Conservation (phyloP, 37 sponge, comb jelly and placozoan genomes). For the Ianthella basta region DNA sequence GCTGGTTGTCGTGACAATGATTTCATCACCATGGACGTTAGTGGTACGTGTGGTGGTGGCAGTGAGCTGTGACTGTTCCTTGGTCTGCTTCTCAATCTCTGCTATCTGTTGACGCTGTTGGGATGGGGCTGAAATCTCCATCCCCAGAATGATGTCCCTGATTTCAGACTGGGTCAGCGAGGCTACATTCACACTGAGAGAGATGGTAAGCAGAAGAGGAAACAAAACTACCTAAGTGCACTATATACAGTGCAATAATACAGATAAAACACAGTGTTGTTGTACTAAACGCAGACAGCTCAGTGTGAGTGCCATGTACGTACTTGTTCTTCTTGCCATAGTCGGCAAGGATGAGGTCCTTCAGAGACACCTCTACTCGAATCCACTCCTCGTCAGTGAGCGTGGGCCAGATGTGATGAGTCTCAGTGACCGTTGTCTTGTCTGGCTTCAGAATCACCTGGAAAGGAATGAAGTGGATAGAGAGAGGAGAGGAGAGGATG, state of each 20-base stretch:
- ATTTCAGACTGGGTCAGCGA: constrained; percentile 98
- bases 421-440: constrained; percentile 98
- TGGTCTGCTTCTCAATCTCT: constrained; percentile 99
- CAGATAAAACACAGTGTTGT: neutral
- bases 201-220: neutral
- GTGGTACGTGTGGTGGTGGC: constrained; percentile 97
- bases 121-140: constrained; percentile 99
- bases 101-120: constrained; percentile 99
- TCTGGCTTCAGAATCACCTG: constrained; percentile 96
- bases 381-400: constrained; percentile 98
- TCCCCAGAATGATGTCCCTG: constrained; percentile 98
- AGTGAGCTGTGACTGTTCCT: constrained; percentile 98
- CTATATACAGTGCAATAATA: neutral
- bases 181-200: constrained; percentile 91
- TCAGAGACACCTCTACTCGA: constrained; percentile 93
- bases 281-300: neutral
- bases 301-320: neutral
- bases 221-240: no score
- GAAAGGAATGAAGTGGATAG: neutral
- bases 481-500: neutral
- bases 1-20: constrained; percentile 94
- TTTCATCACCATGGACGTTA: constrained; percentile 98
- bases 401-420: constrained; percentile 99
- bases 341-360: constrained; percentile 98
- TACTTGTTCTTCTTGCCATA: constrained; percentile 99